Evolutionary conservation across 2,888 invertebrate species (phyloP), one percentile per base, ranked within the genome.

Genomic region (Volucella bombylans): DNA sequence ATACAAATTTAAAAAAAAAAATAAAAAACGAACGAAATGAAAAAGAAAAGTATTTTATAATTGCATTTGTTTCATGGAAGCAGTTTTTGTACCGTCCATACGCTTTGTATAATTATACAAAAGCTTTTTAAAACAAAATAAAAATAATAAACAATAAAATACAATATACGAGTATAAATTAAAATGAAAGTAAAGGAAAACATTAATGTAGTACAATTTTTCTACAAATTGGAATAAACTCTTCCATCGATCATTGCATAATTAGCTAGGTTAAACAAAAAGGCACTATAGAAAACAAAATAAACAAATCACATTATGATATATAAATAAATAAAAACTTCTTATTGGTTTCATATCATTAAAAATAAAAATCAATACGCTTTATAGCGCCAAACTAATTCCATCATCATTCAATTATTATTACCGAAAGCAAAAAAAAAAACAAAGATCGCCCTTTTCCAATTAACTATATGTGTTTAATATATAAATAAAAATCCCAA

Each of bases 51-150:
- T 68, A 76, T 81, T 74, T 73, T 71, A 67, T 65, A 82, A 74
- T 69, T 59, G 78, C 81, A 86, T 82, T 86, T 86, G 85, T 82
- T 79, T 77, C 86, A 69, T 80, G 79, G 82, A 80, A 87, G 82
- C 82, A 86, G 79, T 87, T 88, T 88, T 89, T 89, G 89, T 91
- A 90, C 91, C 91, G 91, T 91, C 91, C 91, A 91, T 88, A 89
- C 89, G 90, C 90, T 91, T 90, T 90, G 89, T 89, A 87, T 87
- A 77, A 72, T 71, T 78, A 85, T 86, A 83, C 86, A 81, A 85
- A 86, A 81, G 86, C 86, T 86, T 85, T 68, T 50, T 68, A 74
- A 55, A n/a, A 31, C 10, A 69, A 57, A 68, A 64, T 71, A 67
- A 67, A 80, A 55, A 61, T 12, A 52, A 55, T 73, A 67, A 61